Evolutionary conservation across 92 coral and sea anemone species (phyloP), one percentile per base, ranked within the genome.

Genomic region (Anthopleura xanthogrammica): DNA sequence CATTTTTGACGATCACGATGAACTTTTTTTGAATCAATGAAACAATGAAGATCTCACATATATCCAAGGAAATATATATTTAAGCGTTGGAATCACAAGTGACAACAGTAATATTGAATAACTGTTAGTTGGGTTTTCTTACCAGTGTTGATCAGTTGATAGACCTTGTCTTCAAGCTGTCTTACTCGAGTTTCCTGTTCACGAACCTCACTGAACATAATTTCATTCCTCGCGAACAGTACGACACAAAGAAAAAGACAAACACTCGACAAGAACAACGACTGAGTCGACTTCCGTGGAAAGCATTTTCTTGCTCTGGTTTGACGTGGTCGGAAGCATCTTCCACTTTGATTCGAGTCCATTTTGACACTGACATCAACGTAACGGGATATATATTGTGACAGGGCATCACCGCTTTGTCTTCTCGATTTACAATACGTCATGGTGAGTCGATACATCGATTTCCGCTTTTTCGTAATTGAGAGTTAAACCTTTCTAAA

Each of bases 111-210:
- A 29, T 29, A 29, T 29, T 29, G 36, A 29, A 29, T 29, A 1
- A 29, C 9, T 46, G 7, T 46, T 4, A 46, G 50, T 46, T 46
- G 50, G 9, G 50, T 46, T n/a, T 64, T 64, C 74, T 68, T 68
- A 68, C 74, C 74, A 12, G 70, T n/a, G 70, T 29, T 68, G 41
- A 29, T 68, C 42, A 68, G 74, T 68, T 36, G 74, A 68, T 23
- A 12, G 6, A 68, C 74, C 19, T 68, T 68, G 74, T 68, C 74
- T 68, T 68, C 46, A 7, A 68, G 41, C 74, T 68, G 74, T 12
- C 41, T 24, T 43, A 76, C 56, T 41, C 79, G 79, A 14, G 57
- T 17, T 76, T 76, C 60, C 79, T 76, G 79, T 16, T 76, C 79
- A 9, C 79, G 79, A 76, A 76, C 19, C 79, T 76, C 56, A 52